Evolutionary conservation across 2,113 vertebrate genomes (phyloP).

Genomic region (Gymnorhina tibicen): DNA sequence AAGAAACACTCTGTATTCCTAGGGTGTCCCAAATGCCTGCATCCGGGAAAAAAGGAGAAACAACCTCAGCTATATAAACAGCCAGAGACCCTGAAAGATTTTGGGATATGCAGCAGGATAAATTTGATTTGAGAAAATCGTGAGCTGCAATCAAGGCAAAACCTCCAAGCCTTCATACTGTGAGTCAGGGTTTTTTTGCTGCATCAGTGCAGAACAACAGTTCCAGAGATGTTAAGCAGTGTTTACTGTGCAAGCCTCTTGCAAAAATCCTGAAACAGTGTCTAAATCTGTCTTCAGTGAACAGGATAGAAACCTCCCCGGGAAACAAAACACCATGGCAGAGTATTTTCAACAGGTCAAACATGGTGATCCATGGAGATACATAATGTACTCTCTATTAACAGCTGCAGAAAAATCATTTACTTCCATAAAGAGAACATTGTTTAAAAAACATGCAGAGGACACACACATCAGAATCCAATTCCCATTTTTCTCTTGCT

Average conservation of each 20-base stretch:
- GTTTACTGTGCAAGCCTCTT: neutral
- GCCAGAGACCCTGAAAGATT: neutral
- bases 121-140: neutral
- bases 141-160: neutral
- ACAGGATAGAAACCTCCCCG: neutral
- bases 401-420: neutral
- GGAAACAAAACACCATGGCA: neutral
- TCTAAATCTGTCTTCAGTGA: neutral
- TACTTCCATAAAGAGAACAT: neutral
- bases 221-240: neutral
- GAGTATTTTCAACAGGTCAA: neutral
- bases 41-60: neutral
- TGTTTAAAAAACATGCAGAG: neutral
- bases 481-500: neutral
- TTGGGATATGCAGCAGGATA: neutral
- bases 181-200: neutral
- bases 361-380: neutral
- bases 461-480: neutral
- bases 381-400: neutral
- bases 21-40: neutral
- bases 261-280: neutral
- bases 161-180: neutral
- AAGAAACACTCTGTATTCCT: constrained; percentile 2
- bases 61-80: neutral
- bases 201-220: neutral